These are phyloP conservation scores for Linyphia triangularis DNA, from an alignment of 2,888 invertebrate genomes.

Conservation along the genomic window DNA sequence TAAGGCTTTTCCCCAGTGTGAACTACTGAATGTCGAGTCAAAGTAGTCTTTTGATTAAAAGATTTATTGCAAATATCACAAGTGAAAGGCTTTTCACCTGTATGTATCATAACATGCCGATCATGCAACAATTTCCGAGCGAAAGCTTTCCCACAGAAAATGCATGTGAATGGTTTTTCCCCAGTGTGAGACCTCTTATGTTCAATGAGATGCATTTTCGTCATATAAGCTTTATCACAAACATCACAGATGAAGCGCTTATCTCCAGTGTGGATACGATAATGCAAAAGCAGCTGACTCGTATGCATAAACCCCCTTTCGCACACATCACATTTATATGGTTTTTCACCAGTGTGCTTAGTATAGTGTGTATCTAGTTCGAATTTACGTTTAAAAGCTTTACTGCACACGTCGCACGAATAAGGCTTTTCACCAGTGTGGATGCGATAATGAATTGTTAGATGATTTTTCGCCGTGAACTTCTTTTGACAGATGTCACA, in stretches of 20 bases:
- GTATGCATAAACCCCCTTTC: background rate
- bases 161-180: background rate
- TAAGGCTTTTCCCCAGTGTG: conserved; percentile 8
- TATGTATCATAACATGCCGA: conserved; percentile 14
- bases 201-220: background rate
- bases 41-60: conserved; percentile 1
- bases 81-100: background rate
- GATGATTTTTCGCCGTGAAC: background rate
- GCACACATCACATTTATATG: background rate
- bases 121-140: too few relatives aligned
- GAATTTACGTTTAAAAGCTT: background rate
- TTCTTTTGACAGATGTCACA: background rate
- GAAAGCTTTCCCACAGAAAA: background rate
- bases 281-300: background rate
- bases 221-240: background rate
- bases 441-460: background rate
- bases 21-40: conserved; percentile 9
- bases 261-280: background rate
- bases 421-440: background rate
- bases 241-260: background rate
- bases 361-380: background rate
- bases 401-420: background rate
- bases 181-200: background rate
- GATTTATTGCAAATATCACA: conserved; percentile 13
- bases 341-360: background rate